Conservation (phyloP, 2,113 vertebrate species). For the Cathartes aura region DNA sequence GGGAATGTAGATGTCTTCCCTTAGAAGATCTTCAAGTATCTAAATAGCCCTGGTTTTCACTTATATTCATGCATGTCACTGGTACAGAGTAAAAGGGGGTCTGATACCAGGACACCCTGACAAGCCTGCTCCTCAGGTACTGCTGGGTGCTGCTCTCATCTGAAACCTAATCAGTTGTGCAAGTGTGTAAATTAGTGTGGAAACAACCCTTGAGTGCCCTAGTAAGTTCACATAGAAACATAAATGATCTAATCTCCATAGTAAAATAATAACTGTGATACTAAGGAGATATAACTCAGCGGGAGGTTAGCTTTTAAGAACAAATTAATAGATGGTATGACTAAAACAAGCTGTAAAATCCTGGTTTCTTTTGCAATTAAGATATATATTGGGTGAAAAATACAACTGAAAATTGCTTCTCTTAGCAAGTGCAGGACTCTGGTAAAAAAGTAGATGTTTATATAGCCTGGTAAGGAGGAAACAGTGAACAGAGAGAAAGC, state of each 20-base stretch:
- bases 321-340: not conserved
- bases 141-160: not conserved
- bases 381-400: not conserved
- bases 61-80: not conserved
- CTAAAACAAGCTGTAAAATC: not conserved
- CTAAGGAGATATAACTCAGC: not conserved
- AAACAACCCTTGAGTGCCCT: not conserved
- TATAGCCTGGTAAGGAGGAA: not conserved
- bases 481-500: accelerated
- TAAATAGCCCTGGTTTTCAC: accelerated
- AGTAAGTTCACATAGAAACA: accelerated
- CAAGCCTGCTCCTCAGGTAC: not conserved
- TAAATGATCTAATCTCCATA: not conserved
- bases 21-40: not conserved
- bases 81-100: not conserved
- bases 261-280: not conserved
- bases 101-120: too few species aligned
- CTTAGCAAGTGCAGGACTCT: not conserved
- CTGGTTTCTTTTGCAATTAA: not conserved
- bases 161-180: not conserved
- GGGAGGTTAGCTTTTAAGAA: not conserved
- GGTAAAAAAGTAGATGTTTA: not conserved
- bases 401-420: not conserved
- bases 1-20: not conserved
- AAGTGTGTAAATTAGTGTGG: not conserved